Percentiles rank a stretch among this genome's conserved stretches.
Evolutionary conservation across 1,140 invertebrate species (phyloP).

Genomic region (Anoplophora glabripennis): DNA sequence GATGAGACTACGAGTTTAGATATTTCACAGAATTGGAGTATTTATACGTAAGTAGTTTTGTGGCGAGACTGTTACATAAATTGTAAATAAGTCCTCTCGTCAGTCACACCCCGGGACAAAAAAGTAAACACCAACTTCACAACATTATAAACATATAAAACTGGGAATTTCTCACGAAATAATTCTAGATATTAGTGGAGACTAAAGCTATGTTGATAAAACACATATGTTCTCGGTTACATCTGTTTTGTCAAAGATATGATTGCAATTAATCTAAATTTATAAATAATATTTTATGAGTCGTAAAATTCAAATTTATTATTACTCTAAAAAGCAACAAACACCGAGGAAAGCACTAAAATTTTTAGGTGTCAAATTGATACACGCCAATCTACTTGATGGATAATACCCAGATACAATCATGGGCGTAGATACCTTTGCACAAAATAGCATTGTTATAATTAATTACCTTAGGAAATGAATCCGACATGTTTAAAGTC

Average conservation of each 20-base stretch:
- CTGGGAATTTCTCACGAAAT: slow-evolving; percentile 5
- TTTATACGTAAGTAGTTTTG: too few species aligned
- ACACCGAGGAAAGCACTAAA: slow-evolving; percentile 12
- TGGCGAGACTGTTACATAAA: too few species aligned
- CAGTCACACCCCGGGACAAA: too few species aligned
- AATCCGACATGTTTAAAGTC: too few species aligned
- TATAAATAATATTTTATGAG: slow-evolving; percentile 22
- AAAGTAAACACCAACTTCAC: too few species aligned
- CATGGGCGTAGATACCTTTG: neutral
- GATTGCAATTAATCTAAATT: slow-evolving; percentile 9
- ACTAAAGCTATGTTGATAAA: neutral
- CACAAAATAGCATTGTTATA: too few species aligned
- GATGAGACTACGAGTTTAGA: too few species aligned
- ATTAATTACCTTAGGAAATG: too few species aligned
- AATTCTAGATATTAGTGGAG: neutral
- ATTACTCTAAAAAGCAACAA: slow-evolving; percentile 18
- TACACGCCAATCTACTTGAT: slow-evolving; percentile 9
- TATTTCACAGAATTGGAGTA: too few species aligned
- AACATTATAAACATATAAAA: too few species aligned
- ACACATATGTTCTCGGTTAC: slow-evolving; percentile 12
- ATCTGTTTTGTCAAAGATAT: slow-evolving; percentile 17
- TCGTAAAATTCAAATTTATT: slow-evolving; percentile 19
- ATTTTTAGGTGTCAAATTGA: slow-evolving; percentile 16
- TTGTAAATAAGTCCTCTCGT: too few species aligned
- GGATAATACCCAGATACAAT: slow-evolving; percentile 5